Evolutionary conservation across 2,113 vertebrate species (phyloP).

Genomic region (Pristiophorus japonicus): DNA sequence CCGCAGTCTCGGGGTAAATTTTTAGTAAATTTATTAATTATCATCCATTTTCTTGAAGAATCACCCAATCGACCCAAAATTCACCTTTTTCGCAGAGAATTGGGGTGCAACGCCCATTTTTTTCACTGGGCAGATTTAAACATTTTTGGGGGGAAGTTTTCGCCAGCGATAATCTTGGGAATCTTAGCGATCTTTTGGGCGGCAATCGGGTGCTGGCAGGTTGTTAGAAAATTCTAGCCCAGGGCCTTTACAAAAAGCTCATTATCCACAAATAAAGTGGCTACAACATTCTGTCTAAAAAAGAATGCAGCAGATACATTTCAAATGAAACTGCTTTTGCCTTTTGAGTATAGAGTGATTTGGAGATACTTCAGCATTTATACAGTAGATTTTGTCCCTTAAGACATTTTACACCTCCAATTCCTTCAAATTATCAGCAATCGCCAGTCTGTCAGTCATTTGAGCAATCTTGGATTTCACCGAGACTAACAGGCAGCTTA

Average conservation of each 20-base stretch:
- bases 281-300: slow-evolving; percentile 73
- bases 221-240: no score
- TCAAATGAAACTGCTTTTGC: slow-evolving; percentile 87
- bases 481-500: slow-evolving; percentile 73
- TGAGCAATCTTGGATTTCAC: slow-evolving; percentile 81
- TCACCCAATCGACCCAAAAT: no score
- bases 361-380: slow-evolving; percentile 97
- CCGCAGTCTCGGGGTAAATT: no score
- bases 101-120: no score
- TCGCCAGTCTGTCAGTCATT: slow-evolving; percentile 89
- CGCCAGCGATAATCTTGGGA: no score
- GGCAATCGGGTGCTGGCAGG: no score
- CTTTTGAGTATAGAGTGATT: slow-evolving; percentile 89
- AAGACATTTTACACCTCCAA: slow-evolving; percentile 96
- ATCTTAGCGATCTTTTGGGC: no score
- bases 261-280: slow-evolving; percentile 71
- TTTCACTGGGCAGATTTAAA: no score
- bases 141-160: no score
- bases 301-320: slow-evolving; percentile 90
- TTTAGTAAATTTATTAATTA: no score
- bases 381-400: slow-evolving; percentile 87
- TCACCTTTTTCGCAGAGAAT: no score
- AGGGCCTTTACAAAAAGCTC: not conserved
- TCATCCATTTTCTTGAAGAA: no score
- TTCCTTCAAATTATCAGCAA: slow-evolving; percentile 98